Conservation (phyloP, 2,888 invertebrate genomes). For the Thecophora atra region DNA sequence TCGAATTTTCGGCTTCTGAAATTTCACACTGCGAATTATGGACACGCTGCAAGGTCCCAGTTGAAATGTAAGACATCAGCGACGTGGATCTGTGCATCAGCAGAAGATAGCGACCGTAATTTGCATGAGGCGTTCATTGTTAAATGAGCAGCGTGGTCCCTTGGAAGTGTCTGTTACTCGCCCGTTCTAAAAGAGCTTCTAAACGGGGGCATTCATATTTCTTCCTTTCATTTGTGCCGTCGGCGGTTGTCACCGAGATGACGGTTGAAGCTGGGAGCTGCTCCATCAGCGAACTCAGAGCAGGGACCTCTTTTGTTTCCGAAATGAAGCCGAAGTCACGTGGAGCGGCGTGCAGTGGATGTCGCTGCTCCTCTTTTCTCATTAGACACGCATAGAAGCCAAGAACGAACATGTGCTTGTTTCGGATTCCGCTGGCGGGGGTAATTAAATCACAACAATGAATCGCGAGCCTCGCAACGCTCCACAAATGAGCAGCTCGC, state of each 20-base stretch:
- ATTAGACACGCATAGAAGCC: background rate
- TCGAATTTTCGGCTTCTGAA: background rate
- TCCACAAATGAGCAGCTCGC: conserved; percentile 11
- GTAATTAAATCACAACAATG: conserved; percentile 29
- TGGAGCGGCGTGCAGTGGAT: background rate
- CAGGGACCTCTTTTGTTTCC: background rate
- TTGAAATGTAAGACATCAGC: too few species aligned
- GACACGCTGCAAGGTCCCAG: too few species aligned
- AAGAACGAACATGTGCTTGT: background rate
- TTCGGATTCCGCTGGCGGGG: background rate
- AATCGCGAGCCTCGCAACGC: background rate
- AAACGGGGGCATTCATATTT: conserved; percentile 25
- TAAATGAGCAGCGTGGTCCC: background rate
- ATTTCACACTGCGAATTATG: too few species aligned
- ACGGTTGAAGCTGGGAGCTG: too few species aligned
- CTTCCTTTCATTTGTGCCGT: conserved; percentile 10
- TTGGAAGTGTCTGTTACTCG: background rate
- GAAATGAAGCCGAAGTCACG: background rate
- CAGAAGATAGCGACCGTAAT: conserved; percentile 10
- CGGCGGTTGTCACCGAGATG: conserved; percentile 26
- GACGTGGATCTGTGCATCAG: too few species aligned
- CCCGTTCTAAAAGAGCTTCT: background rate
- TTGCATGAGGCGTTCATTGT: too few species aligned
- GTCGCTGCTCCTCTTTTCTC: background rate
- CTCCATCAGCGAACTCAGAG: too few species aligned